Base-by-base conservation (phyloP, 2,888 invertebrate species). In the Yponomeuta plumbellus region DNA sequence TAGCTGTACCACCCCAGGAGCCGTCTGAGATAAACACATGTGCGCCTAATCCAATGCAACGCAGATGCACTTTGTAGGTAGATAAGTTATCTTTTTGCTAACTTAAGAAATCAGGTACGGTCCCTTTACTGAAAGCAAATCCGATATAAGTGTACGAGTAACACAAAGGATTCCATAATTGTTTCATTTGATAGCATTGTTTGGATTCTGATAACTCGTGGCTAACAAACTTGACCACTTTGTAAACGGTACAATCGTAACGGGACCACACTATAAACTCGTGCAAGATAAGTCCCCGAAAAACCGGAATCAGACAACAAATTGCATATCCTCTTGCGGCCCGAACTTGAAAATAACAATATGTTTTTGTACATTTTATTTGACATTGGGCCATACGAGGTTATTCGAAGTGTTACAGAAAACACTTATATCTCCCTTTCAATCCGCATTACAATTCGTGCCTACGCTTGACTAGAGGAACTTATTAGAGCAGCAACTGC, bases 201-300 rank as follows among this genome's bases (percentile, higher is more conserved):
- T 61, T 61, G 23, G 61, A 26, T 26, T 26, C 26, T 34, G 61
- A n/a, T 26, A 26, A n/a, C 26, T 26, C 10, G 34, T 62, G 62
- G 8, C 6, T 57, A 17, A 62, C 62, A 62, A 39, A 39, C 61
- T 62, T 39, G 62, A 39, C 87, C 80, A 88, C 83, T 85, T 77
- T 81, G 78, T 78, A 81, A 90, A 90, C 89, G 88, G 89, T 88
- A 34, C 34, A 88, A 83, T 81, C 74, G 77, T 89, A 89, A 90
- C 89, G 88, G 89, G 86, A 80, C 76, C 64, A 66, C 72, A 78
- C 75, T 81, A 79, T 81, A 88, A 89, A 87, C 80, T 88, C 86
- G 85, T 84, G 84, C 83, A 76, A 34, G 40, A 66, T 61, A 61
- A 66, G 11, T 66, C 66, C 66, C 59, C 23, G 52, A 61, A 66